Conservation (phyloP, 64 coral and sea anemone genomes). For the Astreopora myriophthalma region DNA sequence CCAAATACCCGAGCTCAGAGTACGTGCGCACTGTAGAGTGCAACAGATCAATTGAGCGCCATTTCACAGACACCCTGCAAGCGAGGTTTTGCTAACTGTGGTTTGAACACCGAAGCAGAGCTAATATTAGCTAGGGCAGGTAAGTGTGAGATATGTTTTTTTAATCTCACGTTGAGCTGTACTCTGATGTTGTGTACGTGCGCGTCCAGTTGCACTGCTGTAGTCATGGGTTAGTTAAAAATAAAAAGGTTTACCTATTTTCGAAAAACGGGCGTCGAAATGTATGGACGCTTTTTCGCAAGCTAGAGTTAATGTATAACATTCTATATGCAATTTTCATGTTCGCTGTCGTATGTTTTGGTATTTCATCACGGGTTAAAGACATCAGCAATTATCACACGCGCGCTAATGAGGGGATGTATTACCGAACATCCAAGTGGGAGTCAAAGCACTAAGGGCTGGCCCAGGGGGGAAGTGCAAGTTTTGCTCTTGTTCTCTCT, state of each 20-base stretch:
- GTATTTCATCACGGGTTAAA: not conserved
- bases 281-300: not conserved
- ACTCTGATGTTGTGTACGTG: not conserved
- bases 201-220: not conserved
- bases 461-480: not conserved
- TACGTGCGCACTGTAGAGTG: not conserved
- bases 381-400: not conserved
- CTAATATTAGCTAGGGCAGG: not conserved
- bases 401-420: not conserved
- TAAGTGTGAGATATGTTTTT: not conserved
- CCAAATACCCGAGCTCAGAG: not conserved
- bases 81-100: not conserved
- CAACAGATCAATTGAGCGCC: conserved; percentile 3
- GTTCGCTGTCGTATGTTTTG: not conserved
- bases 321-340: not conserved
- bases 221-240: not conserved
- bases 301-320: not conserved
- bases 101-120: not conserved
- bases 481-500: no score
- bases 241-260: conserved; percentile 5
- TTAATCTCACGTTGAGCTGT: not conserved
- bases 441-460: not conserved
- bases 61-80: not conserved
- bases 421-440: not conserved
- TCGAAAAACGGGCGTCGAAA: not conserved